These are phyloP conservation scores for Cygnus buccinator DNA, from an alignment of 2,113 vertebrate species.

Conservation along the genomic window DNA sequence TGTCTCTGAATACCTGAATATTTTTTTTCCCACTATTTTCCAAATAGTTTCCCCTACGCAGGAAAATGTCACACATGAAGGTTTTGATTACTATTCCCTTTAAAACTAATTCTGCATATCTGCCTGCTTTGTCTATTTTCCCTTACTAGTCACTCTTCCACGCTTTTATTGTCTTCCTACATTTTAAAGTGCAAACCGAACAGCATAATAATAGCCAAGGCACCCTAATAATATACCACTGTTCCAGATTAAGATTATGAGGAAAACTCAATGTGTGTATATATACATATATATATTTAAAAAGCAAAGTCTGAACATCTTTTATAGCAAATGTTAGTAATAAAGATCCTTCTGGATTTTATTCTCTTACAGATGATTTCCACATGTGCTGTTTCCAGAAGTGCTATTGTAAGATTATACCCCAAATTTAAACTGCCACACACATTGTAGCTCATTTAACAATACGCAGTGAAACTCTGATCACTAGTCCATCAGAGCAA, in stretches of 20 bases:
- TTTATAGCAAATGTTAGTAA: background rate
- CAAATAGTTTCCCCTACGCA: background rate
- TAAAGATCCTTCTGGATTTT: background rate
- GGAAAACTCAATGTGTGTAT: background rate
- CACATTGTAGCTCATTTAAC: background rate
- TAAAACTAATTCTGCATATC: background rate
- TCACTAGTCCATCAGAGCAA: background rate
- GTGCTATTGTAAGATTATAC: background rate
- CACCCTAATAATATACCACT: background rate
- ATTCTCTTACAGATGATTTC: background rate
- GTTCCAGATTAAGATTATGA: background rate
- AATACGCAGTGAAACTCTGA: background rate
- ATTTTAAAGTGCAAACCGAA: background rate
- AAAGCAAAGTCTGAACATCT: background rate
- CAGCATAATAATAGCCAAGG: background rate
- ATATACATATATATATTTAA: background rate
- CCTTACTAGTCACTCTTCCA: background rate
- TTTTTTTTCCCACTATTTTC: background rate
- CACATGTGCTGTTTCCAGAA: background rate
- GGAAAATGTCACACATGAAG: background rate
- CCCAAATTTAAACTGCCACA: background rate
- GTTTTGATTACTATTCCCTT: background rate
- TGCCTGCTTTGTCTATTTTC: background rate
- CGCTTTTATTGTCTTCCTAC: background rate
- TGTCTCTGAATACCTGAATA: background rate